Evolutionary conservation across 2,113 vertebrate species (phyloP), one percentile per base, ranked within the genome.

Genomic region (Theristicus caerulescens): DNA sequence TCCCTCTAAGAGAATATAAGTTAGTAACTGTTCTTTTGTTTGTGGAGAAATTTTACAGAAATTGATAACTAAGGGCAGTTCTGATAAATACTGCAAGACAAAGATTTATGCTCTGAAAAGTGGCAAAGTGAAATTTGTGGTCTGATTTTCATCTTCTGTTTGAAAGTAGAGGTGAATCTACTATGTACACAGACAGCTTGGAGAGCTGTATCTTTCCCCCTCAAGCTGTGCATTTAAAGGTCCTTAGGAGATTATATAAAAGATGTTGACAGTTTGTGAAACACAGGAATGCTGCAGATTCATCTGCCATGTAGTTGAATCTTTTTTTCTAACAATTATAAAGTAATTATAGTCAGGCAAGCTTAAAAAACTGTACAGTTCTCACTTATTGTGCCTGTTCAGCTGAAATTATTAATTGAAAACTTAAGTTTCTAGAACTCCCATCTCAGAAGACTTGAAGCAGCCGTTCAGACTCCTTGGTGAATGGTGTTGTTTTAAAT

Each of bases 401-500:
- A 96, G 91, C 93, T 92, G 81, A 97, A 98, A 94, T 85, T 94
- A 94, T 90, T 96, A 96, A 96, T 96, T 97, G 92, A 95, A 96
- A 95, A 84, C 57, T 86, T 93, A 95, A 96, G 86, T 97, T 97
- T n/a, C 14, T 66, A 54, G 40, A 72, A 49, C 32, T 83, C 77
- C 67, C 38, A 69, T 78, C 81, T 85, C 31, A 0, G 77, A 74
- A 93, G 77, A 42, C 76, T 85, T n/a, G 34, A 82, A 85, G 65
- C 70, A 87, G 26, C 58, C 34, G 0, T 51, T 83, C 62, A 57
- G 67, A 31, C n/a, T 89, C 73, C 82, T 94, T 55, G 57, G 73
- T 49, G 90, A 93, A 70, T 51, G 36, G n/a, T 29, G 65, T 38
- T 94, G 65, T 70, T 93, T 95, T 93, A 74, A 86, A 91, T 80